Percentiles rank a stretch among this genome's conserved stretches.
These are phyloP conservation scores for Graphium colonna DNA, from an alignment of 2,888 invertebrate genomes.

Conservation along the genomic window DNA sequence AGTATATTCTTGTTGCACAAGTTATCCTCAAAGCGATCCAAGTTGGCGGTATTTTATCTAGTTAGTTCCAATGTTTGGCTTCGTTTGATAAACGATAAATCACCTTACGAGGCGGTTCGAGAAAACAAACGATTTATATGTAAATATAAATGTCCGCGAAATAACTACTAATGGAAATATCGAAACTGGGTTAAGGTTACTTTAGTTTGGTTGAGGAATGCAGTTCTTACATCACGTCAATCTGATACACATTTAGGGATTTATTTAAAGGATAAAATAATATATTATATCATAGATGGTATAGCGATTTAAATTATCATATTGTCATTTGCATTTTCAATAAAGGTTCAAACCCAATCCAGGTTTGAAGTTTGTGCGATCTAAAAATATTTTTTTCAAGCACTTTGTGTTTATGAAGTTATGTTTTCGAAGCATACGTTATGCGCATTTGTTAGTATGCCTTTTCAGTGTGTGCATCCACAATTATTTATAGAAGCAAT, in stretches of 20 bases:
- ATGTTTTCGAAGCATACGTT: no score
- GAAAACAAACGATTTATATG: conserved; percentile 46
- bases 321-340: no score
- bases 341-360: no score
- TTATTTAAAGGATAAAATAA: not conserved
- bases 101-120: conserved; percentile 19
- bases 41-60: conserved; percentile 8
- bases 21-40: conserved; percentile 5
- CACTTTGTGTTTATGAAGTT: no score
- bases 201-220: conserved; percentile 23
- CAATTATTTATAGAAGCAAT: no score
- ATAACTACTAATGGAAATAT: conserved; percentile 33
- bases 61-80: conserved; percentile 11
- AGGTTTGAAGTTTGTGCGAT: no score
- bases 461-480: no score
- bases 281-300: no score
- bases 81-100: conserved; percentile 20
- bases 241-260: conserved; percentile 7
- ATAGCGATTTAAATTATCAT: no score
- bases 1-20: conserved; percentile 2
- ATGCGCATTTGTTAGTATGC: no score
- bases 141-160: conserved; percentile 42
- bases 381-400: no score
- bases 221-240: conserved; percentile 11
- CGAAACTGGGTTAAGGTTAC: conserved; percentile 28